phyloP scores from a whole-genome alignment of 2,888 invertebrate genomes.

The Nymphalis c-album region DNA sequence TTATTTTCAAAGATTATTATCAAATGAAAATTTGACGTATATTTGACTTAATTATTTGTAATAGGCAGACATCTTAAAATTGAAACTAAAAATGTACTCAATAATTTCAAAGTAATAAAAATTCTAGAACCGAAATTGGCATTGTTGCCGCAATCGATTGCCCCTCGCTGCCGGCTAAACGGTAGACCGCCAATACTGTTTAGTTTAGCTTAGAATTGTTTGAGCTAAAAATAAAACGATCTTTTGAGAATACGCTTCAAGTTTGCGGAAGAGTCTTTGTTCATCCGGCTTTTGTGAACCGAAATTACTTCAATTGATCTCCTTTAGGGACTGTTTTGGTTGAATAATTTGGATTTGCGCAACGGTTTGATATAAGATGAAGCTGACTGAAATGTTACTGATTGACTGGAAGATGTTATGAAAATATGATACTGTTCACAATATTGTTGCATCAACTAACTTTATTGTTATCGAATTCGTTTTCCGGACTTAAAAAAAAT shows the following conservation, averaged over 20 bases:
- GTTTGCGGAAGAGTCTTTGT: conserved; percentile 28
- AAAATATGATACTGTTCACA: too few relatives aligned
- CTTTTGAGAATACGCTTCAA: conserved; percentile 29
- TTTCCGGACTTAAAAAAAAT: too few relatives aligned
- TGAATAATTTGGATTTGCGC: conserved; percentile 10
- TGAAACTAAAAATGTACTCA: not conserved
- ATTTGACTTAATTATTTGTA: too few relatives aligned
- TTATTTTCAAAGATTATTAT: too few relatives aligned
- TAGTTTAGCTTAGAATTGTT: conserved; percentile 39
- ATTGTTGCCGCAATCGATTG: conserved; percentile 8
- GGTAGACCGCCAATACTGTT: conserved; percentile 27
- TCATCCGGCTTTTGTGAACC: conserved; percentile 27
- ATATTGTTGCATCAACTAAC: too few relatives aligned
- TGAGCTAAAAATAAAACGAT: conserved; percentile 35
- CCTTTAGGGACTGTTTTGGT: conserved; percentile 15
- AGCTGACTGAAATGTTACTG: too few relatives aligned
- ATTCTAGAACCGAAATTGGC: not conserved
- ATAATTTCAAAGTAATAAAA: not conserved
- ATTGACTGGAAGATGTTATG: too few relatives aligned
- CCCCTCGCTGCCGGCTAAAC: conserved; percentile 21
- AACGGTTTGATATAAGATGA: conserved; percentile 4
- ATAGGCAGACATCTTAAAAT: too few relatives aligned
- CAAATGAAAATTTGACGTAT: too few relatives aligned
- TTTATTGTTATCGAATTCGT: too few relatives aligned
- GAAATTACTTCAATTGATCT: conserved; percentile 25